Evolutionary conservation across 2,888 invertebrate species (phyloP).

Genomic region (Drosophila antonietae): DNA sequence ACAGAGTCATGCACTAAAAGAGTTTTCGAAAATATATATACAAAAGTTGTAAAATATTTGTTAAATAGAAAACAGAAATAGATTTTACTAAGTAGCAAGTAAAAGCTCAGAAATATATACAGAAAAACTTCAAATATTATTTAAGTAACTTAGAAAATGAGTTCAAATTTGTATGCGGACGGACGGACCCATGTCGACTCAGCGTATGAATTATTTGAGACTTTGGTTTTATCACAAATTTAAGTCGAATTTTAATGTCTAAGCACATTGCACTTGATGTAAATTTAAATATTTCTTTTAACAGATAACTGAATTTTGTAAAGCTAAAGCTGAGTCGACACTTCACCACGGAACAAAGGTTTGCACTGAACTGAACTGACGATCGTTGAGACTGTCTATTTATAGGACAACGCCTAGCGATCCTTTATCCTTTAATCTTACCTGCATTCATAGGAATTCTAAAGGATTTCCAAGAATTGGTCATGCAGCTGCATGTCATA

Average conservation of each 20-base stretch:
- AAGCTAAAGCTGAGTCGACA: not conserved
- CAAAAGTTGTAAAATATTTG: no score
- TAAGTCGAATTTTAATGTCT: not conserved
- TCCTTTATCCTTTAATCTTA: not conserved
- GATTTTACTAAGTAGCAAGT: not conserved
- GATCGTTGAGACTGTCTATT: not conserved
- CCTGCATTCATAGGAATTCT: not conserved
- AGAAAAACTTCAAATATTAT: not conserved
- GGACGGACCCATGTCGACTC: constrained; percentile 9
- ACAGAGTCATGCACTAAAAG: no score
- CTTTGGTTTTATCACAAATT: not conserved
- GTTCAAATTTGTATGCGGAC: not conserved
- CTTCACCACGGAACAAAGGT: constrained; percentile 6
- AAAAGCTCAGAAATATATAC: not conserved
- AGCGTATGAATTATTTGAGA: not conserved
- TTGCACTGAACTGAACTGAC: constrained; percentile 5
- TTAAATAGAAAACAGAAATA: not conserved
- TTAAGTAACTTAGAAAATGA: not conserved
- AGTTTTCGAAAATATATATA: no score
- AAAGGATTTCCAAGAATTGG: not conserved
- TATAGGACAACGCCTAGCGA: not conserved
- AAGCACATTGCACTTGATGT: not conserved
- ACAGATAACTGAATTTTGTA: not conserved
- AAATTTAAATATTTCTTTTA: not conserved
- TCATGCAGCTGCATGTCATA: not conserved